Conservation (phyloP, 2,888 invertebrate species). For the Troilus luridus region DNA sequence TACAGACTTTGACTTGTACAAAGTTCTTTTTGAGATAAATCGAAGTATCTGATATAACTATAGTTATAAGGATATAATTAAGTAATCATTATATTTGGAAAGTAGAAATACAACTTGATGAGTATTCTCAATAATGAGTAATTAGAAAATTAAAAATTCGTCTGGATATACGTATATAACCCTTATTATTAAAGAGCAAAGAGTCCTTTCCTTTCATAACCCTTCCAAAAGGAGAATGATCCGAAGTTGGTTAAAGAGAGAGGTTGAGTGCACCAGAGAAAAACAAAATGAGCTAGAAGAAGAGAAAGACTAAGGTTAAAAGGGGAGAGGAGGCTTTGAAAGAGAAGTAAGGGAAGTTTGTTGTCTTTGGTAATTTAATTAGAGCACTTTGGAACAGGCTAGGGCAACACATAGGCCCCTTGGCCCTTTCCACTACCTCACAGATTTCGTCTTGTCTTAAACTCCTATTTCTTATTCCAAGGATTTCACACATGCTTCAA, state of each 20-base stretch:
- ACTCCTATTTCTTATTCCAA: not conserved
- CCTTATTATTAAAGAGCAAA: not conserved
- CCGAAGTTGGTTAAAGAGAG: not conserved
- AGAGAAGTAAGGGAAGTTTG: constrained; percentile 48
- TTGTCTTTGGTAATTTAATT: constrained; percentile 50
- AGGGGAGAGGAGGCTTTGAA: constrained; percentile 36
- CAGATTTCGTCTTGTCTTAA: not conserved
- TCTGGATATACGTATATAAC: not conserved
- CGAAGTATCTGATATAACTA: too few relatives aligned
- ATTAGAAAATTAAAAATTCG: not conserved
- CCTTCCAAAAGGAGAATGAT: not conserved
- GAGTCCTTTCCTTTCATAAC: not conserved
- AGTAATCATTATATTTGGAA: too few relatives aligned
- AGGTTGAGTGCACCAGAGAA: constrained; percentile 28
- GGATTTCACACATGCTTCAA: not conserved
- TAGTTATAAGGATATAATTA: too few relatives aligned
- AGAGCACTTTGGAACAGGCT: constrained; percentile 13
- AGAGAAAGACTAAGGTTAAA: constrained; percentile 45
- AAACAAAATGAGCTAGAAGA: constrained; percentile 48
- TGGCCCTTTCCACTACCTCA: not conserved
- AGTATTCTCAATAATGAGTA: not conserved
- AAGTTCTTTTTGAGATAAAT: too few relatives aligned
- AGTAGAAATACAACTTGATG: not conserved
- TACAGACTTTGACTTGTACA: too few relatives aligned
- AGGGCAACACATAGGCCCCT: constrained; percentile 8